Percentiles rank a stretch among this genome's conserved stretches.
phyloP scores from a whole-genome alignment of 2,797 vertebrate species.

The Pygocentrus nattereri region DNA sequence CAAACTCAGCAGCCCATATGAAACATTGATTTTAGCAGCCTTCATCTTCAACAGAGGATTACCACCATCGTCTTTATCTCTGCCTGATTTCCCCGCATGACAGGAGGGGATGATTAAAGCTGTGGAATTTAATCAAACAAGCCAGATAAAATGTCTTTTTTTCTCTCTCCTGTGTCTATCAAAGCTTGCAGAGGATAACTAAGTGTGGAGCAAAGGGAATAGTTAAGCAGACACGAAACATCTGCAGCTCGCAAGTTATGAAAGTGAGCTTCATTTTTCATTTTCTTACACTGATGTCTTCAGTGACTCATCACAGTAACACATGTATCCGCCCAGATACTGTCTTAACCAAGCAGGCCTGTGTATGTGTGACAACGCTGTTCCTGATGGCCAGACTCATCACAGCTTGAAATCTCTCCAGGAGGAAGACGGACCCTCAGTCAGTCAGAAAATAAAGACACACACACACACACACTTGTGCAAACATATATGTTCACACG shows the following conservation, averaged over 20 bases:
- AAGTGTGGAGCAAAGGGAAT: constrained; percentile 15
- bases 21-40: constrained; percentile 55
- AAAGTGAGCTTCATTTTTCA: background rate
- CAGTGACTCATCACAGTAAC: background rate
- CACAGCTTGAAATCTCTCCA: too few species aligned
- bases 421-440: too few species aligned
- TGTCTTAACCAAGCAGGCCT: too few species aligned
- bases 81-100: constrained; percentile 66
- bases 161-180: constrained; percentile 32
- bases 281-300: background rate
- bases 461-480: too few species aligned
- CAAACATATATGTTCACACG: too few species aligned
- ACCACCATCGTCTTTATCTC: constrained; percentile 56
- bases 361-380: too few species aligned
- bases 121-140: constrained; percentile 66
- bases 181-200: constrained; percentile 22
- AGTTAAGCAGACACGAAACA: background rate
- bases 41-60: constrained; percentile 63
- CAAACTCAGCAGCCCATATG: constrained; percentile 33
- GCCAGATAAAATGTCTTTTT: constrained; percentile 56
- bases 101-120: constrained; percentile 78
- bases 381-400: too few species aligned
- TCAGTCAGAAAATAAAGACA: too few species aligned
- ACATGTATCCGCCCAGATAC: too few species aligned
- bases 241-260: background rate